These are phyloP conservation scores for Plagodis pulveraria DNA, from an alignment of 2,888 invertebrate genomes.

Conservation along the genomic window DNA sequence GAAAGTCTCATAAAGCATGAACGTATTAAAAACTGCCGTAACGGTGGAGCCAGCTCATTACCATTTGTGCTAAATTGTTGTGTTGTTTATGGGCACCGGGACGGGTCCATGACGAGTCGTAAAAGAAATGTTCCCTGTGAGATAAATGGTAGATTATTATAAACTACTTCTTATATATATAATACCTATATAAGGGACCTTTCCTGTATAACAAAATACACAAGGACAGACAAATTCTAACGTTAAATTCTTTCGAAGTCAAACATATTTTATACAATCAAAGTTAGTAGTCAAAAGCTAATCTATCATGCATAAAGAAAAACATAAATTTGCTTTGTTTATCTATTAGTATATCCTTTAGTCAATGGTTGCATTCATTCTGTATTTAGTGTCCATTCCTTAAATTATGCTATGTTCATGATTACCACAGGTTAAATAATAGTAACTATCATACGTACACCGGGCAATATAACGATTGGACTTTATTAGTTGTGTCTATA, in stretches of 20 bases:
- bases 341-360: no score
- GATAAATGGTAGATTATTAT: neutral
- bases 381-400: neutral
- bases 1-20: constrained; percentile 25
- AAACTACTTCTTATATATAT: no score
- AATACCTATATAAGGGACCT: no score
- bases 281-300: no score
- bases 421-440: neutral
- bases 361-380: no score
- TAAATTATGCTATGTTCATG: neutral
- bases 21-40: constrained; percentile 18
- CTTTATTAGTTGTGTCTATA: constrained; percentile 79
- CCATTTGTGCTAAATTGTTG: constrained; percentile 6
- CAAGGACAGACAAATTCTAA: no score
- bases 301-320: no score
- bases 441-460: constrained; percentile 21
- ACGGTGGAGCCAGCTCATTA: constrained; percentile 22
- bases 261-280: no score
- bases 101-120: neutral
- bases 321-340: no score
- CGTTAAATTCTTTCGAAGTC: no score
- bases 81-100: neutral
- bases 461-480: constrained; percentile 66
- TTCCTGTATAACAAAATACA: no score
- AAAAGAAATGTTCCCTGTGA: neutral